Percentiles rank a stretch among this genome's conserved stretches.
These are phyloP conservation scores for Tragelaphus strepsiceros DNA, from an alignment of 2,113 vertebrate genomes.

Conservation along the genomic window DNA sequence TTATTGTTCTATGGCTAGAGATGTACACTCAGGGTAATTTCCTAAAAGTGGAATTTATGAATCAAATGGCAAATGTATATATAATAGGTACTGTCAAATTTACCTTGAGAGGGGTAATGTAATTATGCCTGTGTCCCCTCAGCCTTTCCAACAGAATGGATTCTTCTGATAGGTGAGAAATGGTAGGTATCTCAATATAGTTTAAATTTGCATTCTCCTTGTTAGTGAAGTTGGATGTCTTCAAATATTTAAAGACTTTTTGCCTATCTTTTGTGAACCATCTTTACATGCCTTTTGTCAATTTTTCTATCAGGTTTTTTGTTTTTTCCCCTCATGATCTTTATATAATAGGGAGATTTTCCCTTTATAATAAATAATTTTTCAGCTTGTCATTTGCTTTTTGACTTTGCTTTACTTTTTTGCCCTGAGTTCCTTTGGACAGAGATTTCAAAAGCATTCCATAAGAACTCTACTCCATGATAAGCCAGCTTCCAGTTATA, in stretches of 20 bases:
- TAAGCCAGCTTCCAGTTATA: not conserved
- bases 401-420: not conserved
- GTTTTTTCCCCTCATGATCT: not conserved
- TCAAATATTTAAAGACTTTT: not conserved
- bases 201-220: not conserved
- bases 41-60: not conserved
- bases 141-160: not conserved
- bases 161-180: not conserved
- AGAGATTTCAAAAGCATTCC: not conserved
- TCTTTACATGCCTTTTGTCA: not conserved
- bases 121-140: not conserved
- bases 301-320: not conserved
- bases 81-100: too few species aligned
- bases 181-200: not conserved
- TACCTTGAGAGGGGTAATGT: fast-evolving
- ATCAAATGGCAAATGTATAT: not conserved
- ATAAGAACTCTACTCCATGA: not conserved
- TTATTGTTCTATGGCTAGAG: not conserved
- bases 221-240: not conserved
- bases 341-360: not conserved
- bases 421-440: not conserved
- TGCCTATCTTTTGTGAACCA: not conserved
- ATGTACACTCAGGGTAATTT: not conserved
- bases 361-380: not conserved
- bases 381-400: not conserved